Percentiles rank a stretch among this genome's conserved stretches.
phyloP scores from a whole-genome alignment of 1,140 invertebrate species.

The Bemisia tabaci region DNA sequence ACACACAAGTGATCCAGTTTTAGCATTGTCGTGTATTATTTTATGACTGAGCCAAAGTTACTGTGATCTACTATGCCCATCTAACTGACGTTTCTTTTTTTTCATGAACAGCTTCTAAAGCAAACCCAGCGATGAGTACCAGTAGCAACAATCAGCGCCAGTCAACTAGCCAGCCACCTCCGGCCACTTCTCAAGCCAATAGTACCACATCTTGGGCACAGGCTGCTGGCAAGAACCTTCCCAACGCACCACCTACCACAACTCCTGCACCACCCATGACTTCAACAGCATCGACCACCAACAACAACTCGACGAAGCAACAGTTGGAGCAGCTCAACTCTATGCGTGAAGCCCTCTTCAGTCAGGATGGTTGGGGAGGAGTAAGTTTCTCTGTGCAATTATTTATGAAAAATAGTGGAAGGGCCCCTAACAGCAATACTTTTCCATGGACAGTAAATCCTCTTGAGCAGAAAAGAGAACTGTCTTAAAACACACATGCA shows the following conservation, averaged over 20 bases:
- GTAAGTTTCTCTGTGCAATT: too few relatives aligned
- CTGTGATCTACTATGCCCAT: too few relatives aligned
- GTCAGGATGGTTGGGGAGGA: conserved; percentile 91
- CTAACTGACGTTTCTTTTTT: background rate
- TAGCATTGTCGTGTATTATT: background rate
- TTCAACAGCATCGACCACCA: conserved; percentile 27
- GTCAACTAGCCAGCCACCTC: conserved; percentile 11
- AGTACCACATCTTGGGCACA: conserved; percentile 32
- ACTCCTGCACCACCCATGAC: conserved; percentile 19
- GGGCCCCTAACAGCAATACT: too few relatives aligned
- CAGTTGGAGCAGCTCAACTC: conserved; percentile 75
- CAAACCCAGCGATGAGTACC: conserved; percentile 2
- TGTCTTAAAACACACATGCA: too few relatives aligned
- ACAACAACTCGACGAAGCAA: conserved; percentile 52
- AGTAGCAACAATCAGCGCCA: background rate
- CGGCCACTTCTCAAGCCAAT: conserved; percentile 9
- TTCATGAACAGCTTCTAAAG: background rate
- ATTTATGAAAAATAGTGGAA: too few relatives aligned
- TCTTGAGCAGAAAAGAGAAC: too few relatives aligned
- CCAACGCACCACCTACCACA: conserved; percentile 18
- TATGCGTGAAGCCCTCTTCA: conserved; percentile 81
- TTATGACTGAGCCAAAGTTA: too few relatives aligned
- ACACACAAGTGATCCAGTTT: background rate
- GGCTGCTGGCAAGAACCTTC: conserved; percentile 35
- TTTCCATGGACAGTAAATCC: too few relatives aligned